phyloP scores from a whole-genome alignment of 2,888 invertebrate genomes.

The Malacosoma neustria region DNA sequence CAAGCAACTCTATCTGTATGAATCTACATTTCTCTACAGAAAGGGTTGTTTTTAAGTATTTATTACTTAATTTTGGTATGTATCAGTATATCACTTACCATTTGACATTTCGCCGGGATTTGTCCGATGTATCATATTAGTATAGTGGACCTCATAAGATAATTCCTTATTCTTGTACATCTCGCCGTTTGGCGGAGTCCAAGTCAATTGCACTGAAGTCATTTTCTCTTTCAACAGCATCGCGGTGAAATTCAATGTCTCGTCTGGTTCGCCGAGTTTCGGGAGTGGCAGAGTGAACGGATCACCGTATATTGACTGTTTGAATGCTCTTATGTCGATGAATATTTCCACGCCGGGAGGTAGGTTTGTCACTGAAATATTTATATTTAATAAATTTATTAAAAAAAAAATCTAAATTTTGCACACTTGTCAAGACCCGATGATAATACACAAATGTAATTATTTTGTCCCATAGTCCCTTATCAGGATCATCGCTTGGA shows the following conservation, averaged over 20 bases:
- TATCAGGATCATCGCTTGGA: no score
- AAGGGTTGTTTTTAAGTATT: no score
- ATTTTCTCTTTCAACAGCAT: slow-evolving; percentile 68
- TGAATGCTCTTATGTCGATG: slow-evolving; percentile 78
- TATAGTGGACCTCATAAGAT: slow-evolving; percentile 84
- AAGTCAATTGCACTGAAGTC: slow-evolving; percentile 78
- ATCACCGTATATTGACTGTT: slow-evolving; percentile 72
- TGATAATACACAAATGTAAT: no score
- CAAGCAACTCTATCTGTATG: no score
- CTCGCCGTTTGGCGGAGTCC: slow-evolving; percentile 77
- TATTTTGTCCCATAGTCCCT: no score
- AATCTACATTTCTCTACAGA: no score
- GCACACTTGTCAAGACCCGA: no score
- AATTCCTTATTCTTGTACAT: slow-evolving; percentile 54
- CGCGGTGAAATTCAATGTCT: slow-evolving; percentile 63
- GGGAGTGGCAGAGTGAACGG: slow-evolving; percentile 54
- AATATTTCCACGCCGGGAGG: slow-evolving; percentile 63
- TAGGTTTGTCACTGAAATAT: slow-evolving; percentile 62
- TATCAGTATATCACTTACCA: no score
- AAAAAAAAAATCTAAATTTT: no score
- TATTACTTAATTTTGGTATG: no score
- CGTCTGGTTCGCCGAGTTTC: slow-evolving; percentile 68
- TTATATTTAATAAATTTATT: no score
- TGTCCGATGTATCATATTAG: slow-evolving; percentile 45
- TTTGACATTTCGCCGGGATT: slow-evolving; percentile 63